Evolutionary conservation across 2,888 invertebrate genomes (phyloP).

Genomic region (Caenorhabditis sp.): DNA sequence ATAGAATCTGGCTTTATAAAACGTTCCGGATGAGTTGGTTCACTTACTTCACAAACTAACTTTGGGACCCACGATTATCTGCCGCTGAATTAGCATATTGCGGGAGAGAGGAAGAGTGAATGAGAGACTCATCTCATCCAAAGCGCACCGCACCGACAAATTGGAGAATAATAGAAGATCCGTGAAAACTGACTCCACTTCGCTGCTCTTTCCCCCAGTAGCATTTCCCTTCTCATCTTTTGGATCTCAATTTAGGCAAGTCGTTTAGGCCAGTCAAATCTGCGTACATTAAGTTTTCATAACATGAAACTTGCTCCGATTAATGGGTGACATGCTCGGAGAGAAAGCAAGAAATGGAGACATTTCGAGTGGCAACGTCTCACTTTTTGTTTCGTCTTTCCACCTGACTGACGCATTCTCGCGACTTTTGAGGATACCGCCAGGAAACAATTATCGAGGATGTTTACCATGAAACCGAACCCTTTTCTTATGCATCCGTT

Average conservation of each 20-base stretch:
- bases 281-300: conserved; percentile 27
- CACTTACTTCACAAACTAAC: conserved; percentile 27
- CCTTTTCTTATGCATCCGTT: conserved; percentile 11
- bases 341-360: conserved; percentile 11
- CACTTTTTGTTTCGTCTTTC: conserved; percentile 13
- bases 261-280: no score
- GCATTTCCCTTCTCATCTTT: neutral
- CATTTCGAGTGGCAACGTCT: neutral
- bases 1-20: conserved; percentile 2
- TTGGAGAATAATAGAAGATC: conserved; percentile 47
- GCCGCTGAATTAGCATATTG: conserved; percentile 49
- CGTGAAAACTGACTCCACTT: conserved; percentile 27
- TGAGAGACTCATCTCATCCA: conserved; percentile 32
- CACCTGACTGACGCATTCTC: conserved; percentile 15
- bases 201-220: neutral
- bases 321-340: conserved; percentile 9
- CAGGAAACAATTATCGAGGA: conserved; percentile 47
- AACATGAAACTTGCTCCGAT: conserved; percentile 26
- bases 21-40: conserved; percentile 54
- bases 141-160: conserved; percentile 38
- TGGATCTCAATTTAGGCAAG: no score
- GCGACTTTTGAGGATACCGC: conserved; percentile 6
- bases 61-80: conserved; percentile 43
- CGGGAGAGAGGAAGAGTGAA: conserved; percentile 19
- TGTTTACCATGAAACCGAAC: conserved; percentile 55